Evolutionary conservation across 2,888 invertebrate genomes (phyloP).

Genomic region (Philonicus albiceps): DNA sequence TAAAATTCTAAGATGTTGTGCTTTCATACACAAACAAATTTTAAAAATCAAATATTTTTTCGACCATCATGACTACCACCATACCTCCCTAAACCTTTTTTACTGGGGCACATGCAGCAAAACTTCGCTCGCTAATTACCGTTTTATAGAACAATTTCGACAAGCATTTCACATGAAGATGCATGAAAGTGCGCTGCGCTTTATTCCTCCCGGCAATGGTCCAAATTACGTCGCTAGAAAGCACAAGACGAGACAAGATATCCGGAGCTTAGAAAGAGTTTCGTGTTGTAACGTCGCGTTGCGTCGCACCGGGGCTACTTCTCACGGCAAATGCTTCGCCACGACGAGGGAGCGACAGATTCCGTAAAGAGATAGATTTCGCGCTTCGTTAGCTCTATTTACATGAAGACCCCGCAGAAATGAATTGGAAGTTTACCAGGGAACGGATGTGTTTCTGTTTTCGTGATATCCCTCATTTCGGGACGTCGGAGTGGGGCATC

Average conservation of each 20-base stretch:
- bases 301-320: background rate
- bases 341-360: background rate
- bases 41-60: too few relatives aligned
- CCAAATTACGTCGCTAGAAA: background rate
- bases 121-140: background rate
- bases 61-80: background rate
- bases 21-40: too few relatives aligned
- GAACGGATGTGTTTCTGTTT: background rate
- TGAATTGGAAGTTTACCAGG: conserved; percentile 35
- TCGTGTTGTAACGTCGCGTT: background rate
- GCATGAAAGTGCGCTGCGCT: background rate
- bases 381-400: conserved; percentile 47
- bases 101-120: background rate
- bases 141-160: background rate
- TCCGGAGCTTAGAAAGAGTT: background rate
- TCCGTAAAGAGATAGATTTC: conserved; percentile 34
- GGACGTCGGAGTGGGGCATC: background rate
- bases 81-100: background rate
- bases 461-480: background rate
- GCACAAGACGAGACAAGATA: background rate
- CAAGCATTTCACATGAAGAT: background rate
- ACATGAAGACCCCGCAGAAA: conserved; percentile 43
- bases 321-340: background rate
- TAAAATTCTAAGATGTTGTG: too few relatives aligned
- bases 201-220: background rate